Evolutionary conservation across 2,888 invertebrate species (phyloP).

Genomic region (Minunthozetes semirufus): DNA sequence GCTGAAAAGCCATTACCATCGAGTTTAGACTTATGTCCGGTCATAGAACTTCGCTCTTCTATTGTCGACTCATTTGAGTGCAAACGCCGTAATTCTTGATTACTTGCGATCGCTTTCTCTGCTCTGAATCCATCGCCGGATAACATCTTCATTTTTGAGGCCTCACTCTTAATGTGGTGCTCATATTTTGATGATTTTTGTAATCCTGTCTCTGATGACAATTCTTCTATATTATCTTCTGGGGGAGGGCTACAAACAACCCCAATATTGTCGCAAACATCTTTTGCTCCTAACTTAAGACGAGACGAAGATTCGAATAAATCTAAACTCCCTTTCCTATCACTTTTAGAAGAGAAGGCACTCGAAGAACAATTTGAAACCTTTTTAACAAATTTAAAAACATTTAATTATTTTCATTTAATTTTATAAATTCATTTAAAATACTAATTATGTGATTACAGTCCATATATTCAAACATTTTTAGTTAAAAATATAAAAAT

Average conservation of each 20-base stretch:
- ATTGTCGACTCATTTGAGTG: constrained; percentile 72
- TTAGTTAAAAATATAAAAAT: no score
- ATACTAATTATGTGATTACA: no score
- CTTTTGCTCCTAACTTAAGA: background rate
- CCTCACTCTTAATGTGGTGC: constrained; percentile 37
- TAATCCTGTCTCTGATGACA: background rate
- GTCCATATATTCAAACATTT: no score
- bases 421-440: no score
- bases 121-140: constrained; percentile 57
- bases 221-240: constrained; percentile 29
- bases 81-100: constrained; percentile 64
- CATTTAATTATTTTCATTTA: no score
- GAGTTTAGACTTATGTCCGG: constrained; percentile 67
- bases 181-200: constrained; percentile 27
- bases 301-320: background rate
- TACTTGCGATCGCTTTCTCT: constrained; percentile 62
- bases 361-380: background rate
- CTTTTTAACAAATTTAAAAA: background rate
- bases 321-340: constrained; percentile 25
- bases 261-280: background rate
- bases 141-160: constrained; percentile 40
- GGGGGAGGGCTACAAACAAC: background rate
- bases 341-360: background rate
- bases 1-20: constrained; percentile 78
- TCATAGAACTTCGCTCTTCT: constrained; percentile 64